Evolutionary conservation across 2,113 vertebrate genomes (phyloP), one percentile per base, ranked within the genome.

Genomic region (Epinephelus fuscoguttatus): DNA sequence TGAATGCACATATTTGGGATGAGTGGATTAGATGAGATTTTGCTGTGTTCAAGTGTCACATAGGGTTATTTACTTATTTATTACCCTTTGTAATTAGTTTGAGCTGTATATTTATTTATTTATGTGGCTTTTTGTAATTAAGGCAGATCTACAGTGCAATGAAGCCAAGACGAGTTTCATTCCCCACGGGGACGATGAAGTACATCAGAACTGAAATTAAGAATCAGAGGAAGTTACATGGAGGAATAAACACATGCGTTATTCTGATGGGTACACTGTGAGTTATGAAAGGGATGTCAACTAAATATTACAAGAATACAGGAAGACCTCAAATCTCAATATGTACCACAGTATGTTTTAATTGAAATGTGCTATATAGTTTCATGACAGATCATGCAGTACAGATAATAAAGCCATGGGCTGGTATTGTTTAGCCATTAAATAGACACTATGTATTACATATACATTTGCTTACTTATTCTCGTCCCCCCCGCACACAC

Each of bases 81-180:
- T 59, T 52, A 25, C 60, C 25, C 49, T 77, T 53, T 73, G 59
- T 61, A 50, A 71, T 85, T 70, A 33, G 6, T 27, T 62, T 37
- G n/a, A 73, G 45, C 47, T 68, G 59, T 67, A 27, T 15, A 61
- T 75, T 75, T 63, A 81, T 75, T 75, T 63, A 81, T 73, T 33
- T 53, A 42, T 83, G 82, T 73, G 70, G 37, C 52, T 64, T 89
- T 78, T 81, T 79, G 37, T 76, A 85, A 85, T 87, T 78, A 84
- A 78, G 15, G 60, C 73, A 52, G 53, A 64, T 63, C 64, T 64
- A 27, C 50, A 37, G 45, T 0, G 0, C 18, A 21, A 79, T 61
- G 56, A 74, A 63, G 30, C 45, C 52, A 1, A 42, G 47, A 80
- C 42, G 33, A 53, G 45, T 76, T 17, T 61, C 56, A 9, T 76